Percentiles rank a stretch among this genome's conserved stretches.
These are phyloP conservation scores for Leptinotarsa peninsularis DNA, from an alignment of 2,888 invertebrate genomes.

Conservation along the genomic window DNA sequence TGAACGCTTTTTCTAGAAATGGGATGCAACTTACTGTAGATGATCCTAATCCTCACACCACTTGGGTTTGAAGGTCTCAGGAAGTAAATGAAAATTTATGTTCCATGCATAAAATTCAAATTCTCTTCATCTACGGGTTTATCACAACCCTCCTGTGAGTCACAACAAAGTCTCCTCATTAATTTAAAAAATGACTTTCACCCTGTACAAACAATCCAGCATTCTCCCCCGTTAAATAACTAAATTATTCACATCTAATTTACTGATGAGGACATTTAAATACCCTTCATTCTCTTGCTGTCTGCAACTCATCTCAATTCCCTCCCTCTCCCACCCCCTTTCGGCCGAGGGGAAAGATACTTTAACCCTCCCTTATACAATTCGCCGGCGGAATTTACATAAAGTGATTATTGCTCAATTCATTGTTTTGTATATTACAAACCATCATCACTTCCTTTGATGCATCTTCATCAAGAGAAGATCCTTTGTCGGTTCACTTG, in stretches of 20 bases:
- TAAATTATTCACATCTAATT: constrained; percentile 42
- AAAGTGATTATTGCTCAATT: constrained; percentile 58
- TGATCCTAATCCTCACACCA: too few species aligned
- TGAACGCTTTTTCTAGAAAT: too few species aligned
- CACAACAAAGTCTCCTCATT: too few species aligned
- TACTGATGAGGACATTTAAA: constrained; percentile 39
- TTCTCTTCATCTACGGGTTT: too few species aligned
- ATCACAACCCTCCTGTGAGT: too few species aligned
- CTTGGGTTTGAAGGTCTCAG: too few species aligned
- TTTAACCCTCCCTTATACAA: constrained; percentile 44
- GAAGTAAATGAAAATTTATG: too few species aligned
- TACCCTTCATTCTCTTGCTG: constrained; percentile 23
- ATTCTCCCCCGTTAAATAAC: constrained; percentile 35
- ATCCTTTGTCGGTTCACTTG: constrained; percentile 15
- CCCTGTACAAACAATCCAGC: constrained; percentile 34
- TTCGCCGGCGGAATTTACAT: constrained; percentile 53
- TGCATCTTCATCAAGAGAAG: constrained; percentile 20
- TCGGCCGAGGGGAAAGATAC: constrained; percentile 36
- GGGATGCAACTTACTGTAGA: too few species aligned
- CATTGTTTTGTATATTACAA: constrained; percentile 50
- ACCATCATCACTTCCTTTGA: constrained; percentile 45
- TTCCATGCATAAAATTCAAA: too few species aligned
- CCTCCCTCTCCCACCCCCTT: constrained; percentile 22
- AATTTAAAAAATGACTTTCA: background rate
- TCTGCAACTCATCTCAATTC: constrained; percentile 14